Base-by-base conservation (phyloP, 2,888 invertebrate genomes). In the Patella pellucida region DNA sequence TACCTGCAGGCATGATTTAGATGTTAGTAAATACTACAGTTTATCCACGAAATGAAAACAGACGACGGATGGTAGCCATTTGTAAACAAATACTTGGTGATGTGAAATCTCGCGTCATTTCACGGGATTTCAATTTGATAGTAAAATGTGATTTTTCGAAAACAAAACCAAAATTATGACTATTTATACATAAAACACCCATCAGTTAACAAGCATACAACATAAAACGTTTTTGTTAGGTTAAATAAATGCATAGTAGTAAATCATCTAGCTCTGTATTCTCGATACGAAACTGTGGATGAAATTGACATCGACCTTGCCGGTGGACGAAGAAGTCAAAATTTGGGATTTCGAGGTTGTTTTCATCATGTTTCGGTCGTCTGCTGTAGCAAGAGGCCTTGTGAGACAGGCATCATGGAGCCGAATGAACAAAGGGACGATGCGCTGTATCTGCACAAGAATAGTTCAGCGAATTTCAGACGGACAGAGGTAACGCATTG, bases 21-120 rank as follows among this genome's bases (percentile, higher is more conserved):
- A 41, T 4, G 41, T 41, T 41, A 9, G 41, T 41, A 41, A 9
- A 41, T 9, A 41, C 41, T 9, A 41, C 41, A 9, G 41, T 41
- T 41, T 41, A 41, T 41, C 41, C 41, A 41, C 41, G 41, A 41
- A 41, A 68, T 19, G 68, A 31, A 50, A 4, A 41, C 50, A 15
- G n/a, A 50, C 12, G 50, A 16, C 67, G 78, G 79, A 73, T 73
- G 79, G 79, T 73, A 14, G 84, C 85, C 85, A 85, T 85, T 81
- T 82, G 80, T 81, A 83, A 82, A 82, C 79, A 81, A 80, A 76
- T 41, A 71, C 82, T 78, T 80, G 77, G 78, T 78, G 54, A 76
- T 62, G 41, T 62, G 62, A 62, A 23, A 62, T 62, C 62, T 62
- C 62, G 62, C 62, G 62, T 23, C 9, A 41, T 41, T 7, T 41